Conservation (phyloP, 2,888 invertebrate species). For the Cheilosia grossa region DNA sequence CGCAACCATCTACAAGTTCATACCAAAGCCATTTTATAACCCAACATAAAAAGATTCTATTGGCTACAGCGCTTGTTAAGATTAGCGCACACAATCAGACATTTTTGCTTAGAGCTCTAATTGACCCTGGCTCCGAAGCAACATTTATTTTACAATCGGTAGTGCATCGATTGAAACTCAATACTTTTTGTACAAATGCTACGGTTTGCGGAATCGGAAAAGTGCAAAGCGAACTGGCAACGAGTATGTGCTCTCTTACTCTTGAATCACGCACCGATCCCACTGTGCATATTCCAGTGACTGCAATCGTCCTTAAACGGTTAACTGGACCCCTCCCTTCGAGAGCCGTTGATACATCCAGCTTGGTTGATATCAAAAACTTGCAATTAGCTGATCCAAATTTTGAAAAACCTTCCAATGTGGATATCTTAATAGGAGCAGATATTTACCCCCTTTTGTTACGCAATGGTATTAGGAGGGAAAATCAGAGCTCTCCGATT, state of each 20-base stretch:
- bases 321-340: constrained; percentile 35
- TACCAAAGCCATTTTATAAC: background rate
- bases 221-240: constrained; percentile 4
- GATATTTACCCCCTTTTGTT: constrained; percentile 35
- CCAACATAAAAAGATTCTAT: constrained; percentile 9
- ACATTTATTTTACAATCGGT: constrained; percentile 16
- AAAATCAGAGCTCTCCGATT: constrained; percentile 3
- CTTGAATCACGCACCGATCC: constrained; percentile 3
- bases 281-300: background rate
- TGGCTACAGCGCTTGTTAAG: constrained; percentile 25
- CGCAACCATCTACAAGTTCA: too few relatives aligned
- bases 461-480: constrained; percentile 4
- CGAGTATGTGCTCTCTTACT: constrained; percentile 11
- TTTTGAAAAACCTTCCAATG: constrained; percentile 21
- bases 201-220: too few relatives aligned
- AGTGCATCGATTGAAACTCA: constrained; percentile 13
- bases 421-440: constrained; percentile 22
- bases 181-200: constrained; percentile 1
- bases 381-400: constrained; percentile 28
- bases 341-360: constrained; percentile 8
- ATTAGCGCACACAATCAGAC: constrained; percentile 7
- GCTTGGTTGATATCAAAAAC: constrained; percentile 22
- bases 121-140: constrained; percentile 24
- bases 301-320: constrained; percentile 12
- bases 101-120: constrained; percentile 18